Evolutionary conservation across 2,113 vertebrate species (phyloP).

Genomic region (Chroicocephalus ridibundus): DNA sequence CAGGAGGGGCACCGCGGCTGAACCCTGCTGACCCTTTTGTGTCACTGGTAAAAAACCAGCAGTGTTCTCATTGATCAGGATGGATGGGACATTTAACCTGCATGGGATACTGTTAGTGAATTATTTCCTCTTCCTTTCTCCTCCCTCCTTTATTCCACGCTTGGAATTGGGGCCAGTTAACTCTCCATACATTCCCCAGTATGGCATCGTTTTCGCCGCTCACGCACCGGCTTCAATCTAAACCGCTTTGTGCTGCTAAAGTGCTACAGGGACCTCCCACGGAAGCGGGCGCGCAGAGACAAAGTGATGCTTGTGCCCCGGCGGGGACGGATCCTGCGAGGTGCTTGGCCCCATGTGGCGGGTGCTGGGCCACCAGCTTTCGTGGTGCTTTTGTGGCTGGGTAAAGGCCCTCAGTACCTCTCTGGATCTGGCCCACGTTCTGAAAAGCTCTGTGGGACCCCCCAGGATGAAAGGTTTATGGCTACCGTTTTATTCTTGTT

Average conservation of each 20-base stretch:
- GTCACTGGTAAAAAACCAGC: not conserved
- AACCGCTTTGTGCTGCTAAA: not conserved
- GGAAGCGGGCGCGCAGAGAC: rapidly evolving
- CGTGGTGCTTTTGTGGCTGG: not conserved
- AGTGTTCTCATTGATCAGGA: slow-evolving; percentile 54
- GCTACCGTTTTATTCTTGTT: slow-evolving; percentile 67
- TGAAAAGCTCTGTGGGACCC: slow-evolving; percentile 67
- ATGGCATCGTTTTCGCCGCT: rapidly evolving
- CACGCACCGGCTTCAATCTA: not conserved
- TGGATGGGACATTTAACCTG: slow-evolving; percentile 66
- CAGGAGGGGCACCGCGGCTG: slow-evolving; percentile 19
- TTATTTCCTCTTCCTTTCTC: slow-evolving; percentile 70
- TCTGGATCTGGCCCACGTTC: not conserved
- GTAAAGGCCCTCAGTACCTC: slow-evolving; percentile 16
- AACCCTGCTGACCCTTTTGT: slow-evolving; percentile 44
- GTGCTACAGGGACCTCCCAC: not conserved
- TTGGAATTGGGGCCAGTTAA: slow-evolving; percentile 1
- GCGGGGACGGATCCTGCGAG: not conserved
- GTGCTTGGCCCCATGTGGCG: not conserved
- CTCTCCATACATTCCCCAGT: not conserved
- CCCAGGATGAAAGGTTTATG: slow-evolving; percentile 70
- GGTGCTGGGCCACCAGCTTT: not conserved
- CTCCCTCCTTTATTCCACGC: slow-evolving; percentile 38
- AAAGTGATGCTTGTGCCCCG: not conserved
- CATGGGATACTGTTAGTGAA: slow-evolving; percentile 52